A percentile compares a stretch with the other conserved stretches of the same genome.
Evolutionary conservation across 2,113 vertebrate genomes (phyloP).

Genomic region (Malurus alboscapulatus): DNA sequence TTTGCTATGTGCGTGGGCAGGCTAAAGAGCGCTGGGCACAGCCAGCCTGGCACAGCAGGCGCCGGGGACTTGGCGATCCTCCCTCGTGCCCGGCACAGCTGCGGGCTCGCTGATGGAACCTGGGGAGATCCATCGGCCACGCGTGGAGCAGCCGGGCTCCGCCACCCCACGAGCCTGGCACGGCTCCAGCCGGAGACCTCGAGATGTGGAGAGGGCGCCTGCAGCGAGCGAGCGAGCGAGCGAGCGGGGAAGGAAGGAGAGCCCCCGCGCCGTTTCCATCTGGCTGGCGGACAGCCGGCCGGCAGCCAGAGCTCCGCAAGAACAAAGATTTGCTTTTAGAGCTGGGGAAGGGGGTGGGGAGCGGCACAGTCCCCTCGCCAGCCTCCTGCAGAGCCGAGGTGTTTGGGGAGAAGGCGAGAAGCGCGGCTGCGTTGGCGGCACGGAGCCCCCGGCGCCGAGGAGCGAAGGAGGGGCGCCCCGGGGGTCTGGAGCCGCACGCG

Average conservation of each 20-base stretch:
- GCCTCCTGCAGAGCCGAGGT: conserved; percentile 16
- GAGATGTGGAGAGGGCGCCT: background rate
- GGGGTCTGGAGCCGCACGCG: background rate
- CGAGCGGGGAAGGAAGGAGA: conserved; percentile 22
- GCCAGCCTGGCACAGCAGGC: background rate
- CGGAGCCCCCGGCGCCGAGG: background rate
- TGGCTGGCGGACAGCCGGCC: conserved; percentile 45
- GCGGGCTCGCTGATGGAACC: accelerated
- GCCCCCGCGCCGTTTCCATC: conserved; percentile 53
- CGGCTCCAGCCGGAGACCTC: conserved; percentile 10
- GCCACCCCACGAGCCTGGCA: background rate
- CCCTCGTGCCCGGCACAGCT: background rate
- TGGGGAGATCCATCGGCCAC: accelerated
- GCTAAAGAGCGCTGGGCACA: background rate
- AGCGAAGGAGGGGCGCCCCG: background rate
- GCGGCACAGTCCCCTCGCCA: background rate
- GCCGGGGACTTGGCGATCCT: background rate
- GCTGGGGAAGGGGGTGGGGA: conserved; percentile 35
- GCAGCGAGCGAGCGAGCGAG: conserved; percentile 18
- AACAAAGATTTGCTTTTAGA: conserved; percentile 66
- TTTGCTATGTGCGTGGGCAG: background rate
- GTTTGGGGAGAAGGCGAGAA: background rate
- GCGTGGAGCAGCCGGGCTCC: background rate
- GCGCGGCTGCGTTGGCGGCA: background rate
- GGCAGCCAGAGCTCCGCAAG: conserved; percentile 43